Conservation (phyloP, 1,140 invertebrate species). For the Achroia grisella region DNA sequence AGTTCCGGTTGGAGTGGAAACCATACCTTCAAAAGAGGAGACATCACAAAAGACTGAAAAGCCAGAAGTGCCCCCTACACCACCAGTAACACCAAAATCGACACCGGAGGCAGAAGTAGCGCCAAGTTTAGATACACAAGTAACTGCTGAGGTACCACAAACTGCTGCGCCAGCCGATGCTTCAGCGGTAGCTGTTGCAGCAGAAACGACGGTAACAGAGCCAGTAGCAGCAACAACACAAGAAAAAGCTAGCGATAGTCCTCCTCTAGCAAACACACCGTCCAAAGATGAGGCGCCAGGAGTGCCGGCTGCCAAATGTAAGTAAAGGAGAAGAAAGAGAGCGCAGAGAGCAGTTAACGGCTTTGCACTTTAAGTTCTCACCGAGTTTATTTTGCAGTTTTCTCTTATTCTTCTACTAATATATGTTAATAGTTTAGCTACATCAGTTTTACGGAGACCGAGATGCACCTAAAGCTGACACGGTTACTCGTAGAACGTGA, state of each 20-base stretch:
- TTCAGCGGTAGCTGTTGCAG: background rate
- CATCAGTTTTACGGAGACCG: constrained; percentile 35
- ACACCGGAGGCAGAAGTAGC: constrained; percentile 12
- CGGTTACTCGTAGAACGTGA: constrained; percentile 23
- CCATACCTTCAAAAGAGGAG: constrained; percentile 11
- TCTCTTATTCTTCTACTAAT: constrained; percentile 61
- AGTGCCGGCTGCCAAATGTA: constrained; percentile 55
- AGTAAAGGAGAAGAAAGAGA: constrained; percentile 32
- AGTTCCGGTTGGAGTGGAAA: constrained; percentile 9
- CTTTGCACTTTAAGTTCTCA: constrained; percentile 61
- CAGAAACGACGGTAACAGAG: constrained; percentile 24
- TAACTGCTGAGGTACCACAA: constrained; percentile 8
- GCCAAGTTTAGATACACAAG: background rate
- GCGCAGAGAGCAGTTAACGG: constrained; percentile 35
- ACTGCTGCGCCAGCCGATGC: constrained; percentile 30
- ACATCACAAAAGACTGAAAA: constrained; percentile 30
- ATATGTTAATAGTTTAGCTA: constrained; percentile 42
- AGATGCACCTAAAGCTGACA: constrained; percentile 1
- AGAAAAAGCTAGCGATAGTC: constrained; percentile 50
- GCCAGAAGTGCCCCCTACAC: constrained; percentile 22
- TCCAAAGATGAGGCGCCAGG: constrained; percentile 48
- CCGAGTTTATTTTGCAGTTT: constrained; percentile 68
- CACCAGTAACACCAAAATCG: constrained; percentile 14
- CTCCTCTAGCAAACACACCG: constrained; percentile 55
- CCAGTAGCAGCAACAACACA: too few species aligned